A percentile compares a stretch with the other conserved stretches of the same genome.
Evolutionary conservation across 2,113 vertebrate genomes (phyloP).

Genomic region (Pampusana beccarii): DNA sequence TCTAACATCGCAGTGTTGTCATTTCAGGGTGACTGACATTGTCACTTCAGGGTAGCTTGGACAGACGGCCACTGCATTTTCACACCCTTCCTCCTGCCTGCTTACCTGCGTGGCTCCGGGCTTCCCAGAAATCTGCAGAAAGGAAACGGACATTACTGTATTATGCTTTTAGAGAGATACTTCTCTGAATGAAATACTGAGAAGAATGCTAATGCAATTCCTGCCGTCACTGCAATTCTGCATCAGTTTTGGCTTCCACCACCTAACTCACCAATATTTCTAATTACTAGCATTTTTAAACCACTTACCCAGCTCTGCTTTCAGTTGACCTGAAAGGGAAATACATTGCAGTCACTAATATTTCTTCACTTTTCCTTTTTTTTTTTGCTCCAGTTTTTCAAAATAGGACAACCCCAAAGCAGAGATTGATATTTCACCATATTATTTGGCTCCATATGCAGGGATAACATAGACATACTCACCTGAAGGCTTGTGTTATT

Average conservation of each 20-base stretch:
- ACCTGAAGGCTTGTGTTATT: background rate
- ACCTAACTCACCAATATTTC: background rate
- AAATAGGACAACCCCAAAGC: background rate
- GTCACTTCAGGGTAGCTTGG: background rate
- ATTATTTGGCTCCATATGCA: background rate
- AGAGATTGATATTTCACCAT: background rate
- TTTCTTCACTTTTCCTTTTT: background rate
- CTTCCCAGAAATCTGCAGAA: background rate
- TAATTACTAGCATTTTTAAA: background rate
- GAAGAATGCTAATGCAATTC: background rate
- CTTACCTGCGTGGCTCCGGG: background rate
- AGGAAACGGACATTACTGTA: accelerated
- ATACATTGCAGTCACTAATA: background rate
- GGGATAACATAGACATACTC: too few relatives aligned
- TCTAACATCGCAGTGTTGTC: background rate
- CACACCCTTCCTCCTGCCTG: background rate
- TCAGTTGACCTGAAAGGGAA: background rate
- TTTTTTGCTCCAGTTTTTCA: background rate
- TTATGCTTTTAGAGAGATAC: background rate
- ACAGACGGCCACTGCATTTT: background rate
- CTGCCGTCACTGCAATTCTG: background rate
- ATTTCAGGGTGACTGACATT: background rate
- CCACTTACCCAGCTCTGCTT: background rate
- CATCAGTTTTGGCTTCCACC: background rate
- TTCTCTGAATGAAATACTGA: background rate